Base-by-base conservation (phyloP, 1,140 invertebrate genomes). In the Cyclina sinensis region DNA sequence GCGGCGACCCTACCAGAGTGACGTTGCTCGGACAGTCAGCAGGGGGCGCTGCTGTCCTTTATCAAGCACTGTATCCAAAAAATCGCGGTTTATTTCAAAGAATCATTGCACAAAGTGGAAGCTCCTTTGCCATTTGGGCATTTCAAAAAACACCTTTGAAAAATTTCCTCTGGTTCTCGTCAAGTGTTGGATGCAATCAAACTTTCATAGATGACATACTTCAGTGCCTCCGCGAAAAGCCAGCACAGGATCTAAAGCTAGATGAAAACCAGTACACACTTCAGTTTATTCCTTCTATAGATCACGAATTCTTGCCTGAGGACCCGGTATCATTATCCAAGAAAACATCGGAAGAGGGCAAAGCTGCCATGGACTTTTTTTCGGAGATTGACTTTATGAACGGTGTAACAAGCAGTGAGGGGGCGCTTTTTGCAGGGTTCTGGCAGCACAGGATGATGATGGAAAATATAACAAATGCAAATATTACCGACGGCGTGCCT, bases 21-120 rank as follows among this genome's bases (percentile, higher is more conserved):
- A 98, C 97, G 0, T 92, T 98, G 0, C 95, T 97, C 79, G 97
- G 97, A 0, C 97, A 97, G 94, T 96, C 96, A 0, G 96, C 96
- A 7, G 91, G 89, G 0, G 91, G 86, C 0, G 89, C 79, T 43
- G 81, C 89, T 35, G 80, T 91, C 37, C 65, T 84, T 3, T 83
- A 89, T 35, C 92, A 92, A 27, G 87, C 91, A 16, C 37, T 94
- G 30, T 89, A 89, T 57, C 92, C 91, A 11, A 73, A 68, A 48
- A 92, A 90, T 37, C 65, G 85, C 32, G 79, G 88, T 11, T 78
- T 91, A 2, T 83, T 92, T 48, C 90, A 91, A 0, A 82, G 86
- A 18, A 83, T 82, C 0, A 90, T 92, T 21, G 78, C 80, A 32
- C 88, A 92, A 39, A 92, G 91, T 81, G 91, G 91, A 11, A 76